Evolutionary conservation across 2,113 vertebrate species (phyloP).

Genomic region (Castor canadensis): DNA sequence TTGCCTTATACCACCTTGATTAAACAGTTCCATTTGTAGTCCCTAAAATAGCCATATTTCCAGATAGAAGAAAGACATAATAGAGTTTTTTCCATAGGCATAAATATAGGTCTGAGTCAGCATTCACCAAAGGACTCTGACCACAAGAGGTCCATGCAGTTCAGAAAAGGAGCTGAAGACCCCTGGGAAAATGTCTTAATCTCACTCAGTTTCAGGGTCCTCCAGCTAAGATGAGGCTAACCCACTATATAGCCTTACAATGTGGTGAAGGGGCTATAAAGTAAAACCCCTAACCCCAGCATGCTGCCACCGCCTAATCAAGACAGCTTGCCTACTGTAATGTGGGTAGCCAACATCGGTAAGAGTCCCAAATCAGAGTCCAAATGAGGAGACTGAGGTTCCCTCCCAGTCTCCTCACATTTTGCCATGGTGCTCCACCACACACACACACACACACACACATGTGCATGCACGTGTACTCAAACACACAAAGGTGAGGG

Average conservation of each 20-base stretch:
- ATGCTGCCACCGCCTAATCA: neutral
- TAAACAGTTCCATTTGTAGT: neutral
- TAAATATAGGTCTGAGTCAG: neutral
- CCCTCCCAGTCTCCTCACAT: neutral
- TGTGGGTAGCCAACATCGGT: neutral
- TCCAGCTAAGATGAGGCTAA: neutral
- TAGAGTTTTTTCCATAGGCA: neutral
- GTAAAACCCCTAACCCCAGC: too few relatives aligned
- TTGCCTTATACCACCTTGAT: too few relatives aligned
- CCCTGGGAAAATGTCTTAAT: neutral
- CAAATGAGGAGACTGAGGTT: accelerated
- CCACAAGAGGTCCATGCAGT: neutral
- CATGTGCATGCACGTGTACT: neutral
- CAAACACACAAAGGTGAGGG: neutral
- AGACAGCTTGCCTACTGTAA: neutral
- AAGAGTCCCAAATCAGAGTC: neutral
- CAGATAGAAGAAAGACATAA: neutral
- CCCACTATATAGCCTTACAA: accelerated
- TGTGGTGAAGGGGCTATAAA: neutral
- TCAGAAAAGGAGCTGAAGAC: neutral
- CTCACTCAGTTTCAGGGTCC: neutral
- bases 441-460: neutral
- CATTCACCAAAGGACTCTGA: neutral
- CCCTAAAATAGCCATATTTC: neutral
- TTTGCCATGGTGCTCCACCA: too few relatives aligned